Evolutionary conservation across 2,888 invertebrate species (phyloP).

Genomic region (Netelia inedita): DNA sequence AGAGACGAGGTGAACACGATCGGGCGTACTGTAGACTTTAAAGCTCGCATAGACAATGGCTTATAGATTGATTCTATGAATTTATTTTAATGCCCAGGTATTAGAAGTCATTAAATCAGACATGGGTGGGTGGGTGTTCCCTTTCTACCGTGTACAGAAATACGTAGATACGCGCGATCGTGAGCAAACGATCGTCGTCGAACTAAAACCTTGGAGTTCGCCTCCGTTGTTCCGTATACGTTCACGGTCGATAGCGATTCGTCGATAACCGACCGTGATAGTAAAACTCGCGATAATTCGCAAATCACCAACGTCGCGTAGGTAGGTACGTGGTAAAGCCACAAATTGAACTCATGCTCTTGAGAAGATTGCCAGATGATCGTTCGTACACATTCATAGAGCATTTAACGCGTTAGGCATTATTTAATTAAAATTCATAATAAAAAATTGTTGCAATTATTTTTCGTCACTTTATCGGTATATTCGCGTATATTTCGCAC

Average conservation of each 20-base stretch:
- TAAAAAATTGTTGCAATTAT: no score
- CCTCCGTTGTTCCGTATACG: conserved; percentile 37
- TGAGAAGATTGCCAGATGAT: not conserved
- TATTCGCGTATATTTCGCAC: not conserved
- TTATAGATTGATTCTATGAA: conserved; percentile 79
- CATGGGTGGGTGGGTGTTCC: conserved; percentile 68
- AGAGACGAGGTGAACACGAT: conserved; percentile 6
- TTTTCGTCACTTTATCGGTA: not conserved
- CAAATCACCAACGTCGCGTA: conserved; percentile 40
- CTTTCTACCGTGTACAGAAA: conserved; percentile 17
- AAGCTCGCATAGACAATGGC: conserved; percentile 74
- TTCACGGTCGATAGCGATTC: conserved; percentile 70
- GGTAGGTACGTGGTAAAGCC: not conserved
- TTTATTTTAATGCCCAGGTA: conserved; percentile 77
- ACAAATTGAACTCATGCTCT: not conserved
- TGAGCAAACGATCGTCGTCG: conserved; percentile 47
- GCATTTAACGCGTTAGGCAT: no score
- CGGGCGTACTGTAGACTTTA: conserved; percentile 65
- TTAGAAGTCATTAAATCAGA: conserved; percentile 77
- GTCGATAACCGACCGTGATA: conserved; percentile 57
- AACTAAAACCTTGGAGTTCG: conserved; percentile 40
- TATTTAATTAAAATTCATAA: no score
- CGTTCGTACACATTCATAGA: no score
- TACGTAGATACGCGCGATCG: conserved; percentile 52
- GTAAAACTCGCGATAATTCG: conserved; percentile 51